Evolutionary conservation across 2,113 vertebrate species (phyloP).

Genomic region (Barnardius zonarius): DNA sequence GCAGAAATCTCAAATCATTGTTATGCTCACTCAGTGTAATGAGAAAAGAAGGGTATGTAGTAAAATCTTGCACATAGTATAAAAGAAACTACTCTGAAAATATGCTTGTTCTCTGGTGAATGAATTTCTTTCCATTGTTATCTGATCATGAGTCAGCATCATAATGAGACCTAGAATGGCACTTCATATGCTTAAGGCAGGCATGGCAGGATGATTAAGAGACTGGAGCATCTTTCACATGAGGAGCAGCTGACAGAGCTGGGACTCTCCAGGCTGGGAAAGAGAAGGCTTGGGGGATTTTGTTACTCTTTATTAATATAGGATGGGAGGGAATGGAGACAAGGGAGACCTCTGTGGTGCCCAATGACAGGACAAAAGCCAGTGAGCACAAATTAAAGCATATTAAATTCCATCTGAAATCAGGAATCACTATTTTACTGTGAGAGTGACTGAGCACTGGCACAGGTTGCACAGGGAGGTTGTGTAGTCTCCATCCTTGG

Average conservation of each 20-base stretch:
- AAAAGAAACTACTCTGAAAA: not conserved
- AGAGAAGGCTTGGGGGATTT: not conserved
- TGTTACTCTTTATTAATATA: not conserved
- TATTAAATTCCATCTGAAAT: not conserved
- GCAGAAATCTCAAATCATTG: conserved; percentile 88
- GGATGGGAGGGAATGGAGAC: not conserved
- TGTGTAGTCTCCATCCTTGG: not conserved
- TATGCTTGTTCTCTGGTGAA: not conserved
- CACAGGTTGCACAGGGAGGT: not conserved
- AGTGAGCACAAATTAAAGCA: not conserved
- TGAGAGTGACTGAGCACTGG: not conserved
- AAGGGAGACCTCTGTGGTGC: not conserved
- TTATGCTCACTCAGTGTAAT: conserved; percentile 97
- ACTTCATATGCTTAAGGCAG: not conserved
- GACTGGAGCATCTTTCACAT: not conserved
- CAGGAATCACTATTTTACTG: not conserved
- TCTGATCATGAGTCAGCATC: not conserved
- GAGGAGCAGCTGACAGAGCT: not conserved
- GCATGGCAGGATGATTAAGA: not conserved
- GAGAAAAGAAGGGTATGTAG: conserved; percentile 84
- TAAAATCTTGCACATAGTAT: not conserved
- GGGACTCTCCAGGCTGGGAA: not conserved
- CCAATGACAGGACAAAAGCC: not conserved
- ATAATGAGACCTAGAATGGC: not conserved
- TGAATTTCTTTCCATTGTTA: not conserved